Base-by-base conservation (phyloP, 2,113 vertebrate genomes). In the Rhinichthys klamathensis region DNA sequence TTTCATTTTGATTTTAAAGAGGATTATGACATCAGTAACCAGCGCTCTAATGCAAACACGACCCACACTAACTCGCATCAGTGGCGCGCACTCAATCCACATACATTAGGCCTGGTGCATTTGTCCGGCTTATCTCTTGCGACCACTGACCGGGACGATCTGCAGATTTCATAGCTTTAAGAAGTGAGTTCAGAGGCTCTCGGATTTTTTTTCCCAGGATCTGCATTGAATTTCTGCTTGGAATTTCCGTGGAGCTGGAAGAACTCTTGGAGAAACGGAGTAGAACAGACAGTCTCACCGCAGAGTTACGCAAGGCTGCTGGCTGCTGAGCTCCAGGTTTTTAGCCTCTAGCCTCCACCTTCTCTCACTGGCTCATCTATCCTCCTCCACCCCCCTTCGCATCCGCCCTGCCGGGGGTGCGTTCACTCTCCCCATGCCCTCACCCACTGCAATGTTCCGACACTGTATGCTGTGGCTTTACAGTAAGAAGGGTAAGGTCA, bases 381-480 rank as follows among this genome's bases (percentile, higher is more conserved):
- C 76, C 80, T 75, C 78, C 85, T 88, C 87, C 84, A 82, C 87
- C 90, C 89, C 72, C 63, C 51, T 75, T 23, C 70, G 89, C 86
- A 83, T 84, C 89, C 82, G 75, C 89, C 89, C 88, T 90, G 82
- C 89, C 90, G 84, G 88, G 84, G 87, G 81, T 83, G 25, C 49
- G 27, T 78, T 84, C 74, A 95, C 93, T 88, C 92, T 93, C 95
- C 95, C 95, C 96, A 97, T 99, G 97, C 97, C 96, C 95, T 97
- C 96, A 96, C 95, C 95, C 94, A 97, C 97, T 97, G 96, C 97
- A 97, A 97, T 99, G 95, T 98, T 99, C 94, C 96, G 96, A 95
- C 97, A 97, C 97, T 99, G 97, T 97, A 97, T 99, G 96, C 96
- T 99, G 95, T 98, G 98, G 98, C 96, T 99, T 96, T 96, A 96